Evolutionary conservation across 2,113 vertebrate species (phyloP), one percentile per base, ranked within the genome.

Genomic region (human (Homo sapiens)): DNA sequence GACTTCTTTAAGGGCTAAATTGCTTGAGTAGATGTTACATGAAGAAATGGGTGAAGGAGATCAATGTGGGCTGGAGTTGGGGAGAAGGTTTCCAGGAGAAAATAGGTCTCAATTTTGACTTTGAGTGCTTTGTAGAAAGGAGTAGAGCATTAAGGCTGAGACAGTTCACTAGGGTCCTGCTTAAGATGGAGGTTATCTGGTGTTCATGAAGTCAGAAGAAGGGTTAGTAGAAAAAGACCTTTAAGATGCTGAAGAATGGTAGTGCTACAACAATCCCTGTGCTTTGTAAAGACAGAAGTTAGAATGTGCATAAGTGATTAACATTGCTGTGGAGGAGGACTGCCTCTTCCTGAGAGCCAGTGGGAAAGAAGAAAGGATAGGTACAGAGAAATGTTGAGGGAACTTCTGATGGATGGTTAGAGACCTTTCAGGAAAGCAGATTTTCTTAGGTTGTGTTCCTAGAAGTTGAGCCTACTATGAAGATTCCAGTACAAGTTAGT

Each of bases 31-130:
- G 12, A 50, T 45, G 12, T 50, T 82, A 89, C 30, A 10, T 38
- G 23, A 66, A 68, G 73, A 78, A 81, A 16, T 40, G 89, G n/a
- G 7, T 92, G 11, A 90, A 86, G 84, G 59, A 70, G 32, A 89
- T 85, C 23, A 20, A 6, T 76, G 55, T 83, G 32, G 38, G 17
- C 18, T 93, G 43, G 40, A 57, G 14, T 30, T 86, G 70, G 72
- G 50, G 43, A 66, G 20, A 48, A 48, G 7, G 25, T 79, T 82
- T 97, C 38, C 64, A 57, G 48, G 25, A 72, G 18, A 25, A 48
- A 59, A 3, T 18, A 18, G 16, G 30, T 32, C 6, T 88, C 1
- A 0, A 30, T 81, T 97, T 90, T 89, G 76, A 96, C 68, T 22
- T 59, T 73, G 40, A 70, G 11, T 68, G 11, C 17, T 92, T 87